phyloP scores from a whole-genome alignment of 2,888 invertebrate species.

The Ganaspis brasiliensis region DNA sequence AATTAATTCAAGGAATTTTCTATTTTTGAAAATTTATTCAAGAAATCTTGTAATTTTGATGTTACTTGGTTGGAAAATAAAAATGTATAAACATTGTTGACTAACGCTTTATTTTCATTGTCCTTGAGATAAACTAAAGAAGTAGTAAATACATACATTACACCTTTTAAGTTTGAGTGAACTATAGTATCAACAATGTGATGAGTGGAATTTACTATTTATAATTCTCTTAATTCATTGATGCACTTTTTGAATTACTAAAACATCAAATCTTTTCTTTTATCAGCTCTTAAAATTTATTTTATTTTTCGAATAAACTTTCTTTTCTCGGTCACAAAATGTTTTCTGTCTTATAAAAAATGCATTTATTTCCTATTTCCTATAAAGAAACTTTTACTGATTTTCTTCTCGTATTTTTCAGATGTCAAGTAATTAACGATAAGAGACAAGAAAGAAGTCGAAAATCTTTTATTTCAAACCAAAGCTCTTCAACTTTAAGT shows the following conservation, averaged over 20 bases:
- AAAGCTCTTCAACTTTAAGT: too few species aligned
- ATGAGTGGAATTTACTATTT: slow-evolving; percentile 20
- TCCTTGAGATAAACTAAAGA: slow-evolving; percentile 24
- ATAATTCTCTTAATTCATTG: slow-evolving; percentile 2
- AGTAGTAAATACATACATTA: slow-evolving; percentile 27
- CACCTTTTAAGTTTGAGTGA: slow-evolving; percentile 32
- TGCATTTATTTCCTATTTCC: too few species aligned
- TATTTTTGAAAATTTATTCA: too few species aligned
- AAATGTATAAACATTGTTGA: slow-evolving; percentile 27
- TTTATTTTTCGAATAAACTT: too few species aligned
- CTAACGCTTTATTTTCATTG: slow-evolving; percentile 1
- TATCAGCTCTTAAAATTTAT: not conserved
- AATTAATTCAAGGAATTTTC: too few species aligned
- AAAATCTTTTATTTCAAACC: too few species aligned
- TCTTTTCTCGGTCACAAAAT: too few species aligned
- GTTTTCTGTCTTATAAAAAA: too few species aligned
- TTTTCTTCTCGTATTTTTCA: too few species aligned
- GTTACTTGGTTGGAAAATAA: slow-evolving; percentile 8
- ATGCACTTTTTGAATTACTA: not conserved
- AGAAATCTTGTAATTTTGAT: not conserved
- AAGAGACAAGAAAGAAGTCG: not conserved
- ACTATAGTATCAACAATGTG: slow-evolving; percentile 10
- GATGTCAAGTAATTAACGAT: not conserved
- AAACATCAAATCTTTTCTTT: not conserved
- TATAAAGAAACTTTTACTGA: too few species aligned